Evolutionary conservation across 2,888 invertebrate genomes (phyloP), one percentile per base, ranked within the genome.

Genomic region (Phaonia tiefii): DNA sequence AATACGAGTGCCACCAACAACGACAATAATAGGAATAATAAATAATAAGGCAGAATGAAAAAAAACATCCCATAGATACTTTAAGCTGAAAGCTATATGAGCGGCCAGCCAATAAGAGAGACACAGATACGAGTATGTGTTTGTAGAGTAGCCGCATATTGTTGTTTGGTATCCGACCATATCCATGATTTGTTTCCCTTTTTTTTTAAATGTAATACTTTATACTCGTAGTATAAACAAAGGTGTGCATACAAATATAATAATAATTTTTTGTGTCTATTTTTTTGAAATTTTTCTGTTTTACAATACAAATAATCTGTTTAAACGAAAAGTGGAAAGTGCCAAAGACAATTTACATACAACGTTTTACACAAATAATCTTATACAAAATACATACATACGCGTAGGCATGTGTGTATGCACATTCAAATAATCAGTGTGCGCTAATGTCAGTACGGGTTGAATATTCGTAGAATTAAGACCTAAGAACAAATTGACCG

Each of bases 261-360:
- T 63, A 63, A 63, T 63, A 42, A 42, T 63, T 58, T 54, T 63
- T 63, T 63, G 63, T 63, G 63, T 22, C 63, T 63, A 60, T 60
- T 63, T 39, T 17, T 63, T 22, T 60, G 31, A 37, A n/a, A n/a
- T n/a, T n/a, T 39, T 60, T 60, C 39, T 60, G 60, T 60, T 63
- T 37, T 63, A 5, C 42, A 63, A 63, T 42, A 63, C 63, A 63
- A 63, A 63, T 39, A 60, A 60, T 60, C 60, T 39, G 39, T 39
- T 39, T 8, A 37, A 39, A 63, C 22, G 11, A 31, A 17, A 17
- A 63, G 63, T 63, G 42, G 42, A 63, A 63, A 63, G 39, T 22
- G 42, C 39, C 42, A 63, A 63, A 42, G 39, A 63, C 13, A 63
- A 63, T 31, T 31, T 31, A 31, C 31, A 31, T 31, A 31, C 31